These are phyloP conservation scores for Marisa cornuarietis DNA, from an alignment of 1,140 invertebrate genomes.

Conservation along the genomic window DNA sequence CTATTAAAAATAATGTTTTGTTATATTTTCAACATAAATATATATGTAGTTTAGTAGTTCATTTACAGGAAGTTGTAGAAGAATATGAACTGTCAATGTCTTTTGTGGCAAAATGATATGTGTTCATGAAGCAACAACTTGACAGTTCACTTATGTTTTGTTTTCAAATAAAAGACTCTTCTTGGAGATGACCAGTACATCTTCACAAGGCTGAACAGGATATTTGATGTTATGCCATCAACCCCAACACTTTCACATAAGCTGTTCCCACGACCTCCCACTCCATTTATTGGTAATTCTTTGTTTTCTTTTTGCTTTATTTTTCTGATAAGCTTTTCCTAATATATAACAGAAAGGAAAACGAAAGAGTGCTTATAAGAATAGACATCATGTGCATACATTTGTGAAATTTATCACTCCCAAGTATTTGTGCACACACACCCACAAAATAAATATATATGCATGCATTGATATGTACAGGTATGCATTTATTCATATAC, in stretches of 20 bases:
- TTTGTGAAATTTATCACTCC: background rate
- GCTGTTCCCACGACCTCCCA: slow-evolving; percentile 60
- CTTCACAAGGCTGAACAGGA: slow-evolving; percentile 63
- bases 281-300: slow-evolving; percentile 49
- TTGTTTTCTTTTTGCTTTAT: background rate
- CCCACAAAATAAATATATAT: no score
- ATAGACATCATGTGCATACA: no score
- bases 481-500: background rate
- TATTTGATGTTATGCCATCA: slow-evolving; percentile 63
- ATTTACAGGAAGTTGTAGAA: background rate
- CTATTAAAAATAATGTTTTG: no score
- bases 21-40: no score
- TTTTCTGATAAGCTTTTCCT: background rate
- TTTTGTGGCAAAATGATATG: background rate
- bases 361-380: background rate
- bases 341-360: background rate
- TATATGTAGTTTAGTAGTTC: no score
- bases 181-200: slow-evolving; percentile 66
- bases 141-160: background rate
- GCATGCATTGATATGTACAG: no score
- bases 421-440: background rate
- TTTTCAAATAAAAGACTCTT: slow-evolving; percentile 53
- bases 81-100: background rate
- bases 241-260: slow-evolving; percentile 56
- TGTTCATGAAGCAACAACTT: no score